Evolutionary conservation across 2,797 vertebrate genomes (phyloP).

Genomic region (Micromesistius poutassou): DNA sequence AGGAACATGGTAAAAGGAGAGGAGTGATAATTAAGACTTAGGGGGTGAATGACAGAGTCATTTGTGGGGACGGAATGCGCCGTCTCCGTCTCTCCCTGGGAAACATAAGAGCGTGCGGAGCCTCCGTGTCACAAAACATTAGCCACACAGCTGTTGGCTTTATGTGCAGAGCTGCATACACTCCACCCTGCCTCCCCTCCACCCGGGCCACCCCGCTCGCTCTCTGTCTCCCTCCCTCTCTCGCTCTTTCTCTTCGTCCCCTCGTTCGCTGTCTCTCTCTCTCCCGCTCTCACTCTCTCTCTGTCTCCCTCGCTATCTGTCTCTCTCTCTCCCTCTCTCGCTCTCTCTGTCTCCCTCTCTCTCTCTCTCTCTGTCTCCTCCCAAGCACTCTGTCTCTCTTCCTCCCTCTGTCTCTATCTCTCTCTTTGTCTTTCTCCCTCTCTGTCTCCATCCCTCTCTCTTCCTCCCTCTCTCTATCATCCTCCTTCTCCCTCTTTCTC

Average conservation of each 20-base stretch:
- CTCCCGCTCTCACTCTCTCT: not conserved
- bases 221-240: slow-evolving; percentile 30
- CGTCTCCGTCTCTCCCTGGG: slow-evolving; percentile 68
- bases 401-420: not conserved
- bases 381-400: slow-evolving; percentile 6
- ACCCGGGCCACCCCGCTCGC: slow-evolving; percentile 41
- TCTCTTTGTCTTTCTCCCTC: slow-evolving; percentile 7
- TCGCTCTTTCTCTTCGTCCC: not conserved
- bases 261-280: not conserved
- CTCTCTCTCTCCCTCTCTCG: too few species aligned
- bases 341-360: too few species aligned
- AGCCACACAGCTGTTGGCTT: slow-evolving; percentile 78
- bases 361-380: too few species aligned
- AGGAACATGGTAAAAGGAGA: slow-evolving; percentile 4
- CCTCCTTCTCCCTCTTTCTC: too few species aligned
- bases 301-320: not conserved
- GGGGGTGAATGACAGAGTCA: slow-evolving; percentile 76
- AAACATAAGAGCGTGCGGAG: slow-evolving; percentile 75
- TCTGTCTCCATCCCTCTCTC: slow-evolving; percentile 13
- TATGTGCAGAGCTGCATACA: slow-evolving; percentile 68
- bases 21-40: slow-evolving; percentile 77
- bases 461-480: not conserved
- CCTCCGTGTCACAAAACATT: slow-evolving; percentile 78
- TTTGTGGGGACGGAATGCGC: slow-evolving; percentile 73
- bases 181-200: slow-evolving; percentile 39